Conservation (phyloP, 2,888 invertebrate species). For the Patella pellucida region DNA sequence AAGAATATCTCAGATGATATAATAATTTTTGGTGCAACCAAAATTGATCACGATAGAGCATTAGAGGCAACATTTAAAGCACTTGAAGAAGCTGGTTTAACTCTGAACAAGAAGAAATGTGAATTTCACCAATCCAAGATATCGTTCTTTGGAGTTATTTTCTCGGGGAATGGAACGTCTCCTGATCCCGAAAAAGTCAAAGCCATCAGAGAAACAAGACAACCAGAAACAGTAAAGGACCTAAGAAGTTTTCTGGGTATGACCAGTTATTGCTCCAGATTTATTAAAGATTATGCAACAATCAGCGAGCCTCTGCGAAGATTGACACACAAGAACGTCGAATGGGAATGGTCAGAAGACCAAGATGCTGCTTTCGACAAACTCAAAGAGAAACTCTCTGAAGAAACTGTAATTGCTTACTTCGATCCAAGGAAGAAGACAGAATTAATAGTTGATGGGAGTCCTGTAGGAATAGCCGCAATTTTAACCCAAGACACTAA, state of each 20-base stretch:
- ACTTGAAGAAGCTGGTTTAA: constrained; percentile 24
- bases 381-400: constrained; percentile 30
- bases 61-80: constrained; percentile 16
- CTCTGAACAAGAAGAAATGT: constrained; percentile 30
- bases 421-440: constrained; percentile 33
- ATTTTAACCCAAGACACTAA: constrained; percentile 34
- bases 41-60: constrained; percentile 23
- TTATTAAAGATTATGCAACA: constrained; percentile 42
- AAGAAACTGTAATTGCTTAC: constrained; percentile 38
- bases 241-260: constrained; percentile 43
- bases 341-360: constrained; percentile 37
- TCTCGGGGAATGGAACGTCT: constrained; percentile 23
- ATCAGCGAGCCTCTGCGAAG: constrained; percentile 40
- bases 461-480: constrained; percentile 41
- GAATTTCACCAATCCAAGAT: constrained; percentile 23
- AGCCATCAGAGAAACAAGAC: constrained; percentile 32
- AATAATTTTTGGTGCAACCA: constrained; percentile 25
- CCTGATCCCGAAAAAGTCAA: constrained; percentile 38
- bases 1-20: constrained; percentile 33
- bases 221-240: constrained; percentile 35
- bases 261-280: constrained; percentile 41
- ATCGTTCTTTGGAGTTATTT: constrained; percentile 31
- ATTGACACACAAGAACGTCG: constrained; percentile 36
- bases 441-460: constrained; percentile 41
- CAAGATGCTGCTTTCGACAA: constrained; percentile 36